These are phyloP conservation scores for Venustaconcha ellipsiformis DNA, from an alignment of 1,140 invertebrate species.

Conservation along the genomic window DNA sequence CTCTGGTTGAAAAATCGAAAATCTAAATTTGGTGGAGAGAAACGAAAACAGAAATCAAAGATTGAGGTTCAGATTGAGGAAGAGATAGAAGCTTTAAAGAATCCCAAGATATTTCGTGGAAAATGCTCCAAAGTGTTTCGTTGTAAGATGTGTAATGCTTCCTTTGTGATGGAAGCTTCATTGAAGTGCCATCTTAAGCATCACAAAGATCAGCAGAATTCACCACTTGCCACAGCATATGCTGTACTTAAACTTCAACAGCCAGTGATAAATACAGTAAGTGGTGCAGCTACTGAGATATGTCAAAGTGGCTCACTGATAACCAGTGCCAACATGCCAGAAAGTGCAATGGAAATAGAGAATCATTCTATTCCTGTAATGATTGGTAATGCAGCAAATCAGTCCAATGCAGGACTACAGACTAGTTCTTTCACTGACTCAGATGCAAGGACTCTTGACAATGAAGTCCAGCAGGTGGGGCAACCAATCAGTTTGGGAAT, in stretches of 20 bases:
- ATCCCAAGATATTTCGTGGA: constrained; percentile 30
- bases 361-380: background rate
- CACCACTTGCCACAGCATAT: constrained; percentile 42
- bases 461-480: constrained; percentile 2
- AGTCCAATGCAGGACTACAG: background rate
- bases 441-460: background rate
- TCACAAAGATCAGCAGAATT: constrained; percentile 40
- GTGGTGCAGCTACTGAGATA: background rate
- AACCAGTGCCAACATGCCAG: background rate
- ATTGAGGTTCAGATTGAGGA: background rate
- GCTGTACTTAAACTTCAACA: constrained; percentile 46
- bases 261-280: constrained; percentile 19
- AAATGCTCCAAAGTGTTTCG: constrained; percentile 50
- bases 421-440: background rate
- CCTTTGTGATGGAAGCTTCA: constrained; percentile 66
- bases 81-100: background rate
- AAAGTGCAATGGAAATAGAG: background rate
- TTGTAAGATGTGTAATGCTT: constrained; percentile 56
- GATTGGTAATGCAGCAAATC: background rate
- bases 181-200: constrained; percentile 62
- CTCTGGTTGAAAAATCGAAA: constrained; percentile 11
- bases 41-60: no score
- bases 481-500: constrained; percentile 16
- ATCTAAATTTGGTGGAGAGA: background rate
- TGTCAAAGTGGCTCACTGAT: background rate